phyloP scores from a whole-genome alignment of 2,888 invertebrate genomes.

The Auanema freiburgensis region DNA sequence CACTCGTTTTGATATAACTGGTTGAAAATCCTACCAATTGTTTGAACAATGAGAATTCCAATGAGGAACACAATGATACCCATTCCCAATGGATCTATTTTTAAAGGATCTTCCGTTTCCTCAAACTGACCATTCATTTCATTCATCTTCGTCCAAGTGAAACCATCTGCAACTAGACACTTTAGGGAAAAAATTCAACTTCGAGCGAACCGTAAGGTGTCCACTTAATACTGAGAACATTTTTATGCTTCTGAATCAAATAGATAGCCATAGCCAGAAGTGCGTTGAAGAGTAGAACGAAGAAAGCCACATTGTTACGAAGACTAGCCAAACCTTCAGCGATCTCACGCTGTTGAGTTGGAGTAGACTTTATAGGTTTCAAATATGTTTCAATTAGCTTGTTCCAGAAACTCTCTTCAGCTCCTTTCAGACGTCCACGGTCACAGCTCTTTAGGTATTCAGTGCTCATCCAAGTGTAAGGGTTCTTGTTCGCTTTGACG shows the following conservation, averaged over 20 bases:
- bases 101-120: slow-evolving; percentile 48
- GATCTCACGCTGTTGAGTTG: slow-evolving; percentile 47
- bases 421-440: slow-evolving; percentile 56
- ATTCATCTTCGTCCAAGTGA: slow-evolving; percentile 60
- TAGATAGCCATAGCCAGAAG: slow-evolving; percentile 97
- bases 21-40: slow-evolving; percentile 33
- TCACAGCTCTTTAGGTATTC: slow-evolving; percentile 53
- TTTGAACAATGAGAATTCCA: slow-evolving; percentile 57
- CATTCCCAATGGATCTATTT: slow-evolving; percentile 85
- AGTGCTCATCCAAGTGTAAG: slow-evolving; percentile 53
- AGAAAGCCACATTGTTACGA: slow-evolving; percentile 86
- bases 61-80: slow-evolving; percentile 61
- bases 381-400: slow-evolving; percentile 62
- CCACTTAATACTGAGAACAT: slow-evolving; percentile 72
- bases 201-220: slow-evolving; percentile 39
- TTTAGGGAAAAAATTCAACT: not conserved
- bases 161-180: slow-evolving; percentile 45
- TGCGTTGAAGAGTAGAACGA: slow-evolving; percentile 96
- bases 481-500: slow-evolving; percentile 22
- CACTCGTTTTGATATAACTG: not conserved
- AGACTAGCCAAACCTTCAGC: slow-evolving; percentile 82
- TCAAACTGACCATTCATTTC: slow-evolving; percentile 59
- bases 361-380: slow-evolving; percentile 56
- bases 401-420: slow-evolving; percentile 71
- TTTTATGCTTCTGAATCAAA: slow-evolving; percentile 96